Conservation (phyloP, 2,888 invertebrate species). For the Drosophila kokeensis region DNA sequence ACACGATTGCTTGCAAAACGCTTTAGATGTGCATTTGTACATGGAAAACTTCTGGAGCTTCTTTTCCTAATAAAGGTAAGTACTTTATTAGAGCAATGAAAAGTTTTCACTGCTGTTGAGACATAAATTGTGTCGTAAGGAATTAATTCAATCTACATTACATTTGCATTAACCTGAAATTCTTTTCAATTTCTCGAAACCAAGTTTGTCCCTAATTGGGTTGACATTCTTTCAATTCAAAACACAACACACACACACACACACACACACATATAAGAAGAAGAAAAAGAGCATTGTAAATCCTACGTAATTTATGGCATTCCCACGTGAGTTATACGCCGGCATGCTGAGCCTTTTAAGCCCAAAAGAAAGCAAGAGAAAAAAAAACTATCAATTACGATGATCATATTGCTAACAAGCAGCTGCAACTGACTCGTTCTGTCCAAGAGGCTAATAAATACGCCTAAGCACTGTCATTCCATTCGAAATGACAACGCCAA, state of each 20-base stretch:
- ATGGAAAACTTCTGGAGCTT: not conserved
- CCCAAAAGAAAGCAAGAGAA: constrained; percentile 17
- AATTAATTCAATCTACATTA: not conserved
- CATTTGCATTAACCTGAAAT: not conserved
- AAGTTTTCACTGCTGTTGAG: not conserved
- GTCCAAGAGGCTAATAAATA: constrained; percentile 71
- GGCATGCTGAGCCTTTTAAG: constrained; percentile 37
- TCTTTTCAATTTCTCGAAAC: not conserved
- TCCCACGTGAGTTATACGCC: constrained; percentile 45
- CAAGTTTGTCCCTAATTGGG: constrained; percentile 1
- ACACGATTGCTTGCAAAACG: constrained; percentile 12
- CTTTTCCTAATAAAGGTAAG: not conserved
- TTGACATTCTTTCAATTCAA: constrained; percentile 16
- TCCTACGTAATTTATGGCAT: constrained; percentile 43
- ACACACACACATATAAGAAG: too few species aligned
- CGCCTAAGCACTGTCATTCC: constrained; percentile 67
- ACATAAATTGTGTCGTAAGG: not conserved
- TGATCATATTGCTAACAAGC: constrained; percentile 63
- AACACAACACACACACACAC: not conserved
- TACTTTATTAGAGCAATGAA: not conserved
- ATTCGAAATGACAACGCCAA: constrained; percentile 65
- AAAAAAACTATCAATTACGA: constrained; percentile 61
- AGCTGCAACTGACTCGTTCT: constrained; percentile 45
- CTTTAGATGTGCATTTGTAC: constrained; percentile 2
- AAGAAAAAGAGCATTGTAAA: constrained; percentile 29